These are phyloP conservation scores for Drosophila helvetica DNA, from an alignment of 2,888 invertebrate species.

Conservation along the genomic window DNA sequence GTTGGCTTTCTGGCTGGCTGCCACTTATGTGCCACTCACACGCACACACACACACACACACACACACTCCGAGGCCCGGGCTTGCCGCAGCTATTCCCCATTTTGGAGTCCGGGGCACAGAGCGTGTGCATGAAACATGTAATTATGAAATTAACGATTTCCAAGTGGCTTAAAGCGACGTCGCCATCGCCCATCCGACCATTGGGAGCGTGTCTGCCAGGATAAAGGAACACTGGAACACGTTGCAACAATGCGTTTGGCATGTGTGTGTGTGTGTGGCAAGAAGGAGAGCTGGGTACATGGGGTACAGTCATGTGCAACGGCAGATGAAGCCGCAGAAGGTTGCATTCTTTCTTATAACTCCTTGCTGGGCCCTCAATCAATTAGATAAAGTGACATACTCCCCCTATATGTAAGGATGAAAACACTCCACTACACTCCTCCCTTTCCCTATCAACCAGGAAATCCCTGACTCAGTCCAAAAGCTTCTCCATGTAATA, in stretches of 20 bases:
- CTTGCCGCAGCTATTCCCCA: slow-evolving; percentile 23
- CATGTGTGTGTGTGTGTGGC: neutral
- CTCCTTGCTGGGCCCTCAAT: neutral
- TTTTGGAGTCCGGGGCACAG: slow-evolving; percentile 42
- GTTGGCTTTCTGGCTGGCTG: slow-evolving; percentile 79
- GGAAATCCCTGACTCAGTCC: too few relatives aligned
- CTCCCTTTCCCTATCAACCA: too few relatives aligned
- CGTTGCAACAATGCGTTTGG: slow-evolving; percentile 7
- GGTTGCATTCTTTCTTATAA: too few relatives aligned
- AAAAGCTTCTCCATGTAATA: too few relatives aligned
- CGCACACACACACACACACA: slow-evolving; percentile 42
- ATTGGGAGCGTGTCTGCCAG: slow-evolving; percentile 41
- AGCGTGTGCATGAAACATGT: slow-evolving; percentile 81
- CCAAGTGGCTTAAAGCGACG: slow-evolving; percentile 79
- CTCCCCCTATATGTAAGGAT: too few relatives aligned
- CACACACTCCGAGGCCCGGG: slow-evolving; percentile 19
- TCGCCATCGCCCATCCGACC: slow-evolving; percentile 26
- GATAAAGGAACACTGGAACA: slow-evolving; percentile 16
- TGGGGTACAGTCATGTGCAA: slow-evolving; percentile 24
- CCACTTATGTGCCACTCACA: slow-evolving; percentile 78
- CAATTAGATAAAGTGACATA: too few relatives aligned
- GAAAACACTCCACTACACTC: too few relatives aligned
- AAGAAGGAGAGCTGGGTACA: neutral
- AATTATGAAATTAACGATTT: slow-evolving; percentile 83
- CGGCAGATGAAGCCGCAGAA: too few relatives aligned